A percentile compares a stretch with the other conserved stretches of the same genome.
Conservation (phyloP, 1,140 invertebrate genomes). For the Musca domestica region DNA sequence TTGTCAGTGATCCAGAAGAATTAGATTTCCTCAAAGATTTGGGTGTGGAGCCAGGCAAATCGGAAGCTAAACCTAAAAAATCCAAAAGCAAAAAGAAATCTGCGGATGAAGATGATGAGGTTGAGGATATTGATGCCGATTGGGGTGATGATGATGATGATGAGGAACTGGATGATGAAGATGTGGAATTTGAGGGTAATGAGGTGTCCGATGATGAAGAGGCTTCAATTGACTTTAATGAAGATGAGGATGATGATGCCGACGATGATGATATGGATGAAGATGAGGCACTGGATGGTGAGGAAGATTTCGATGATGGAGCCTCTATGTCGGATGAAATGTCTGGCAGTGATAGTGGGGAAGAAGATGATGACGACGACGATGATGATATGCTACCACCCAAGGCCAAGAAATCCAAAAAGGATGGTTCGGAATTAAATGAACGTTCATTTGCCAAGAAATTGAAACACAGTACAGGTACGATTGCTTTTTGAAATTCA, state of each 20-base stretch:
- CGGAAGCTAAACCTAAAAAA: conserved; percentile 34
- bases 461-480: conserved; percentile 47
- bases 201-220: conserved; percentile 50
- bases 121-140: conserved; percentile 32
- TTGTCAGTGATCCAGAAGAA: conserved; percentile 52
- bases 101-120: conserved; percentile 45
- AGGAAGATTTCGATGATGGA: conserved; percentile 23
- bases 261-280: conserved; percentile 30
- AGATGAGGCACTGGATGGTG: background rate
- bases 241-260: conserved; percentile 36
- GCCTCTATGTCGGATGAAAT: too few relatives aligned
- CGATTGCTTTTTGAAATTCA: background rate
- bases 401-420: conserved; percentile 54
- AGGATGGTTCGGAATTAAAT: conserved; percentile 27
- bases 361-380: conserved; percentile 34
- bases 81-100: conserved; percentile 31
- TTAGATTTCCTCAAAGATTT: conserved; percentile 44
- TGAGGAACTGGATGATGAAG: conserved; percentile 36
- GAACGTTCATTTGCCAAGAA: conserved; percentile 43
- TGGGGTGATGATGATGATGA: conserved; percentile 41
- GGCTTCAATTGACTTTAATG: conserved; percentile 42
- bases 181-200: conserved; percentile 44
- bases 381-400: conserved; percentile 30
- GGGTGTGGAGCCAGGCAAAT: conserved; percentile 37
- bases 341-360: conserved; percentile 1